A percentile compares a stretch with the other conserved stretches of the same genome.
phyloP scores from a whole-genome alignment of 2,888 invertebrate species.

The Drosophila anceps region DNA sequence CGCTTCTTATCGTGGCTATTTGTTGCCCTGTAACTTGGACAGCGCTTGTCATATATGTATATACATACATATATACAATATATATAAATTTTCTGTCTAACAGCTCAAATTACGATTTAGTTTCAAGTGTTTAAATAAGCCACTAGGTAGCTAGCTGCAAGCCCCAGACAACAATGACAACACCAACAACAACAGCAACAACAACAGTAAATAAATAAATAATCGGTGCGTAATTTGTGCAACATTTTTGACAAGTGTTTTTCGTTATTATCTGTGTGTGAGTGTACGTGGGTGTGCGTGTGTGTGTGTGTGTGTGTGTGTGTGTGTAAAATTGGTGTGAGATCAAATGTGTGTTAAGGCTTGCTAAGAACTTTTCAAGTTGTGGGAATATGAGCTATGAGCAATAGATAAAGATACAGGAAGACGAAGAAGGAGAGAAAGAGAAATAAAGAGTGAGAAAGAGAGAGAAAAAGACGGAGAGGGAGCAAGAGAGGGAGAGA shows the following conservation, averaged over 20 bases:
- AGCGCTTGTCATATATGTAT: slow-evolving; percentile 63
- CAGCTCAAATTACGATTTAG: slow-evolving; percentile 81
- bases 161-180: slow-evolving; percentile 51
- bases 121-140: slow-evolving; percentile 72
- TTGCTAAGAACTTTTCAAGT: neutral
- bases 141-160: slow-evolving; percentile 48
- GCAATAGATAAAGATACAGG: neutral
- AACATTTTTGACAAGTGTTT: slow-evolving; percentile 39
- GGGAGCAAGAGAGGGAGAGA: neutral
- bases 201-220: slow-evolving; percentile 65
- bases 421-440: neutral
- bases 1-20: slow-evolving; percentile 31
- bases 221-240: slow-evolving; percentile 75
- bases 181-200: slow-evolving; percentile 33
- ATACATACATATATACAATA: neutral
- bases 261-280: slow-evolving; percentile 34
- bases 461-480: neutral
- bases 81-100: slow-evolving; percentile 66
- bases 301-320: neutral
- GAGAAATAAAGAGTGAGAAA: neutral
- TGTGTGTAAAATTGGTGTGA: neutral
- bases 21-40: slow-evolving; percentile 43
- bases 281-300: slow-evolving; percentile 1
- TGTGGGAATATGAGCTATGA: neutral
- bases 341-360: slow-evolving; percentile 2